Percentiles rank a stretch among this genome's conserved stretches.
phyloP scores from a whole-genome alignment of 2,113 vertebrate species.

The Cynoglossus semilaevis region DNA sequence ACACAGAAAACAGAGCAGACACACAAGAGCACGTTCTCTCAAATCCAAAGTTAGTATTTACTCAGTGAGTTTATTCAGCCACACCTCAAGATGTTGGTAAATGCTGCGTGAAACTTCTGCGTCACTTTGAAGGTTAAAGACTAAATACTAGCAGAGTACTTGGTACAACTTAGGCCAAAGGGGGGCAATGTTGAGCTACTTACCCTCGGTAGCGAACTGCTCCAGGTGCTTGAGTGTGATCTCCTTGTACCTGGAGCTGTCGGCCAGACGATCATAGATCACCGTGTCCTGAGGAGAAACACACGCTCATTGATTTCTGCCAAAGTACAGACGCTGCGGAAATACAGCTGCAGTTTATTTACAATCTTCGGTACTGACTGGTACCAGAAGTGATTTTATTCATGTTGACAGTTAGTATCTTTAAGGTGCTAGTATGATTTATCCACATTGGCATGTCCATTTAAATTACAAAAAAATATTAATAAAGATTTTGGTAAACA shows the following conservation, averaged over 20 bases:
- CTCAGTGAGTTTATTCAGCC: not conserved
- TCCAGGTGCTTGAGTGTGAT: slow-evolving; percentile 98
- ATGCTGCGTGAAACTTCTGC: no score
- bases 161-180: slow-evolving; percentile 8
- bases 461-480: no score
- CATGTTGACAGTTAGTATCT: no score
- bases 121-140: not conserved
- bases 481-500: no score
- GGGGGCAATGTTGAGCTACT: slow-evolving; percentile 61
- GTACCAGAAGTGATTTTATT: no score
- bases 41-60: slow-evolving; percentile 6
- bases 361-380: no score
- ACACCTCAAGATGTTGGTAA: no score
- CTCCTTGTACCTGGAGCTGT: slow-evolving; percentile 96
- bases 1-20: slow-evolving; percentile 25
- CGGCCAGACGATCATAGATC: slow-evolving; percentile 94
- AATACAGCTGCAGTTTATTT: not conserved
- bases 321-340: slow-evolving; percentile 15
- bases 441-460: no score
- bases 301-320: slow-evolving; percentile 36
- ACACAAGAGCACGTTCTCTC: slow-evolving; percentile 20
- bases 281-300: slow-evolving; percentile 88
- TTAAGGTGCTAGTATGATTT: no score
- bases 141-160: not conserved
- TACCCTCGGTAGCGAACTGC: slow-evolving; percentile 97